phyloP scores from a whole-genome alignment of 2,888 invertebrate genomes.

The Labia minor region DNA sequence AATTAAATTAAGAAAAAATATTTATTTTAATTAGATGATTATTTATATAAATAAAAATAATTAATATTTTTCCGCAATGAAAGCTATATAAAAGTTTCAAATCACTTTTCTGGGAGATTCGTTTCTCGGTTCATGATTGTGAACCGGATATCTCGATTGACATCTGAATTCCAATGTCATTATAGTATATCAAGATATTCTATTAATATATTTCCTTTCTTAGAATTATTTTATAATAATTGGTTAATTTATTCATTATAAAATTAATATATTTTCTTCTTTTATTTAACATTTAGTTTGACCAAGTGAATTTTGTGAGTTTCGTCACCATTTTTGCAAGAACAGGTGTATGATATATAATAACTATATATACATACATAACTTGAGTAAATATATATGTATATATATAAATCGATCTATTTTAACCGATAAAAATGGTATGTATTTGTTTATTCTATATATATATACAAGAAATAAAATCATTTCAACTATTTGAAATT shows the following conservation, averaged over 20 bases:
- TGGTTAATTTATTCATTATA: not conserved
- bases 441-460: not conserved
- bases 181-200: not conserved
- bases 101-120: no score
- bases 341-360: slow-evolving; percentile 4
- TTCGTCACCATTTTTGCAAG: slow-evolving; percentile 2
- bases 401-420: not conserved
- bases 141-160: not conserved
- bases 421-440: not conserved
- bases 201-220: not conserved
- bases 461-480: not conserved
- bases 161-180: not conserved
- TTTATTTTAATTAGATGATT: no score
- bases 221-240: not conserved
- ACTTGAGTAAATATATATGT: not conserved
- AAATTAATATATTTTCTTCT: not conserved
- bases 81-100: no score
- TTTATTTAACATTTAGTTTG: not conserved
- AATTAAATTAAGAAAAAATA: no score
- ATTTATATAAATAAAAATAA: no score
- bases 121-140: not conserved
- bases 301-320: not conserved
- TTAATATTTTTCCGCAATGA: no score
- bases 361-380: not conserved
- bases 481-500: not conserved